Evolutionary conservation across 2,888 invertebrate genomes (phyloP).

Genomic region (Mystacides longicornis): DNA sequence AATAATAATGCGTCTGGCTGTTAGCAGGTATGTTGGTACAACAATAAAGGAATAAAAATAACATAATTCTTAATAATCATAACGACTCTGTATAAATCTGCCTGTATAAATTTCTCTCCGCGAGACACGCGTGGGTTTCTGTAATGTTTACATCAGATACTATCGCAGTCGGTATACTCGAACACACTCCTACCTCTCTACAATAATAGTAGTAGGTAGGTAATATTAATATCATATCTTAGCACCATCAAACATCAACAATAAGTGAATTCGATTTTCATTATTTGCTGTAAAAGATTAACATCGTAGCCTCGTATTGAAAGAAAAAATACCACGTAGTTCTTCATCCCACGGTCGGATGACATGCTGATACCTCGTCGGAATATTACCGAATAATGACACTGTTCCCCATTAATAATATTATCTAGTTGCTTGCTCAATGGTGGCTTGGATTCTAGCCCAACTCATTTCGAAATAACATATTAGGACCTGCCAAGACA

Average conservation of each 20-base stretch:
- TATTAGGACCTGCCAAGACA: constrained; percentile 2
- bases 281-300: constrained; percentile 18
- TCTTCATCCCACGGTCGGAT: neutral
- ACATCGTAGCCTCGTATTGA: constrained; percentile 17
- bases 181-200: no score
- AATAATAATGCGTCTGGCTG: no score
- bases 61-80: neutral
- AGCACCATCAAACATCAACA: constrained; percentile 1
- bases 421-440: neutral
- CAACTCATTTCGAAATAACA: constrained; percentile 1
- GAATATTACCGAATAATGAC: neutral
- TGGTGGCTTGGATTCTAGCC: no score
- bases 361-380: no score
- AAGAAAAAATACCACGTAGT: no score
- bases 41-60: neutral
- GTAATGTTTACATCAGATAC: neutral
- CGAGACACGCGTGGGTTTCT: neutral
- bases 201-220: no score
- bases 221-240: constrained; percentile 1
- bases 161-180: no score
- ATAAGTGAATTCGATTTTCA: constrained; percentile 23
- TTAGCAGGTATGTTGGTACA: no score
- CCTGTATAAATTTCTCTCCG: constrained; percentile 1
- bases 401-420: neutral
- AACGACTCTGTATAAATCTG: neutral